Conservation (phyloP, 2,797 vertebrate genomes). For the Pseudomugil gertrudae region DNA sequence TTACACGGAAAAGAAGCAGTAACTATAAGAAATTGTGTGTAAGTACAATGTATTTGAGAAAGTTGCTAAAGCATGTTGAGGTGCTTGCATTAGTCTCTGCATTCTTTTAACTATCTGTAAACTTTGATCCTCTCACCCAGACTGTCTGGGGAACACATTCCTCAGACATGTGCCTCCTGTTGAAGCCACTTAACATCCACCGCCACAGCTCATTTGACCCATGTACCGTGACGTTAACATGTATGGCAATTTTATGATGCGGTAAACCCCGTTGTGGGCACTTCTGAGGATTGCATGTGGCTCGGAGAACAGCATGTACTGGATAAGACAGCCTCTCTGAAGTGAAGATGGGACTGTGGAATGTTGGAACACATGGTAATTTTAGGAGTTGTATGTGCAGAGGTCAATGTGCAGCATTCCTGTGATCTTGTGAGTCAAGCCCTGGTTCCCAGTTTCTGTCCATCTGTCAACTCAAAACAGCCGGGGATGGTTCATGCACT, state of each 20-base stretch:
- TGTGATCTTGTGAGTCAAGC: slow-evolving; percentile 19
- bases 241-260: slow-evolving; percentile 65
- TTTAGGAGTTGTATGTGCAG: slow-evolving; percentile 19
- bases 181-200: slow-evolving; percentile 68
- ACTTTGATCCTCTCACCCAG: slow-evolving; percentile 33
- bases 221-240: slow-evolving; percentile 50
- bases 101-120: slow-evolving; percentile 15
- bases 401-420: slow-evolving; percentile 31
- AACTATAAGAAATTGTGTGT: neutral
- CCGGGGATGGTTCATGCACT: neutral
- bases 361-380: slow-evolving; percentile 41
- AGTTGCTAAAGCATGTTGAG: slow-evolving; percentile 1
- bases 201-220: slow-evolving; percentile 67
- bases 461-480: neutral
- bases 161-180: slow-evolving; percentile 49
- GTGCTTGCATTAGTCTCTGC: slow-evolving; percentile 25
- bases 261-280: slow-evolving; percentile 37
- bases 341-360: slow-evolving; percentile 17
- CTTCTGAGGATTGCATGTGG: slow-evolving; percentile 22
- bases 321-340: slow-evolving; percentile 19
- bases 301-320: slow-evolving; percentile 18
- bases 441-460: neutral
- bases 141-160: slow-evolving; percentile 41
- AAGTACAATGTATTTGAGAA: slow-evolving; percentile 4
- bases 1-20: slow-evolving; percentile 5